Base-by-base conservation (phyloP, 2,113 vertebrate genomes). In the Cricetomys ansorgei region DNA sequence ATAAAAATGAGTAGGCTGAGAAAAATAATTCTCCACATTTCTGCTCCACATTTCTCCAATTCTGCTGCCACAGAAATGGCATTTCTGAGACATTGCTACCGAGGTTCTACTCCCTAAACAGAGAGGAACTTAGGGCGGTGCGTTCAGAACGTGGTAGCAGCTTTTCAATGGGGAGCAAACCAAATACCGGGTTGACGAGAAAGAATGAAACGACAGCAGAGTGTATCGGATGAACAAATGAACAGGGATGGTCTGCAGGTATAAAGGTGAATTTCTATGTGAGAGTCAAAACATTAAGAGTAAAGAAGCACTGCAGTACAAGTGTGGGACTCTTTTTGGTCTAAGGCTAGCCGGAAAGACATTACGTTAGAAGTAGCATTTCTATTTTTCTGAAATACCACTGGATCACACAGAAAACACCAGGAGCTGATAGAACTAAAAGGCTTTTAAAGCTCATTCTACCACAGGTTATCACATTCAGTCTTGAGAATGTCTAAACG, bases 21-120 rank as follows among this genome's bases (percentile, higher is more conserved):
- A 53, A 76, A 90, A 84, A 55, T 67, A 94, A 77, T 65, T 29
- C 16, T 88, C 12, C n/a, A n/a, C n/a, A n/a, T n/a, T n/a, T n/a
- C n/a, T n/a, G n/a, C n/a, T n/a, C n/a, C n/a, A n/a, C n/a, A n/a
- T n/a, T n/a, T n/a, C n/a, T n/a, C n/a, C n/a, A n/a, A n/a, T n/a
- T n/a, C 21, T 86, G 59, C 50, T 79, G 48, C 73, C 62, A 70
- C 10, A 92, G 7, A 76, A 65, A 29, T 43, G 2, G 25, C 16
- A 65, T 85, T 90, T 96, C 91, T 94, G 91, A 94, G 75, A 57
- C n/a, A n/a, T 1, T 57, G 55, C 27, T 95, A 59, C 3, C 55
- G 29, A 64, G 16, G 59, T 84, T 94, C 57, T 43, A 65, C 55
- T 34, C 48, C 45, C 84, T 76, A 94, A 29, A 92, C 6, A 85